Evolutionary conservation across 2,888 invertebrate genomes (phyloP), one percentile per base, ranked within the genome.

Genomic region (Danaus chrysippus): DNA sequence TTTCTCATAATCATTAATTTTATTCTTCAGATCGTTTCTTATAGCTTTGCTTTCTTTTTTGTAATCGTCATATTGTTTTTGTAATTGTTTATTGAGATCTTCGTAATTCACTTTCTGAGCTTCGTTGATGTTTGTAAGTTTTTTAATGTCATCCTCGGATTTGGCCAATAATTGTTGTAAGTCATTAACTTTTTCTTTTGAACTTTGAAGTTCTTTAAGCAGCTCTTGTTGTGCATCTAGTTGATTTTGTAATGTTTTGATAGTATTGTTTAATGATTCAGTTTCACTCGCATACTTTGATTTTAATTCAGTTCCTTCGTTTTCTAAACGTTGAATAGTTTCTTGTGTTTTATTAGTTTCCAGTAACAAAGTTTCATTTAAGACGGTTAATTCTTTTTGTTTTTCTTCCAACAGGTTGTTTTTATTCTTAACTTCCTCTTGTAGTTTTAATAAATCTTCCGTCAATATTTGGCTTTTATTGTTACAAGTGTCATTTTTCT

Each of bases 1-100:
- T 69, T 85, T 87, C 65, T 91, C 87, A 62, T 84, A 84, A 17
- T 85, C 94, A 66, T 93, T 93, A 63, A 96, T 76, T 73, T 93
- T 93, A 19, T 84, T 78, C 70, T 90, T 83, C 1, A 94, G 76
- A 53, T 92, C 92, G 58, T 88, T 86, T 69, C 90, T 90, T 43
- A 91, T 84, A 60, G 83, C 83, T 75, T 93, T 92, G 64, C 80
- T 84, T 65, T 91, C 87, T 64, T 82, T 87, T 70, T 87, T 91
- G 57, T 82, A 82, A 71, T 90, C 87, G 60, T 91, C 90, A 69
- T 82, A 87, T 62, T 88, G 85, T 10, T 71, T 61, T 71, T 89
- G 87, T 62, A 91, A 65, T 69, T 91, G 87, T 66, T 83, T 86
- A 69, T 88, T 88, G 46, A 91, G 77, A 69, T 89, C 91, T 74